These are phyloP conservation scores for Emmelina monodactyla DNA, from an alignment of 2,888 invertebrate species.

Conservation along the genomic window DNA sequence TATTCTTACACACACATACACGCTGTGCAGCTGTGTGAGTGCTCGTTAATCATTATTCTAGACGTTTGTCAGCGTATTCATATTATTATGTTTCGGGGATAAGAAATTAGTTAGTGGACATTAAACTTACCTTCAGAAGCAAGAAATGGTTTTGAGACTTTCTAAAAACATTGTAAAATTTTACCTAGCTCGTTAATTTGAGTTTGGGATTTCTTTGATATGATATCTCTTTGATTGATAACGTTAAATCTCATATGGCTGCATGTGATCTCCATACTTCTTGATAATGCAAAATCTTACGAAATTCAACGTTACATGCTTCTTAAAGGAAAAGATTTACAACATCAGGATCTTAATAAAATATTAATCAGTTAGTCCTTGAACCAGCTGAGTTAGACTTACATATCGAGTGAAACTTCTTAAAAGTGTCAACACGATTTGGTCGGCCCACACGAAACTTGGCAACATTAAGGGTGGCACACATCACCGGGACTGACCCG, in stretches of 20 bases:
- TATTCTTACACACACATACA: constrained; percentile 26
- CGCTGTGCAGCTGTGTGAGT: constrained; percentile 43
- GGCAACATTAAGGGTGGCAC: constrained; percentile 64
- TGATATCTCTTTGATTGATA: no score
- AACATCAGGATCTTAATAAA: background rate
- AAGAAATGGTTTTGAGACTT: no score
- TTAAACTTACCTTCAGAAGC: no score
- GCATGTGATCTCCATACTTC: no score
- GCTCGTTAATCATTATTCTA: constrained; percentile 68
- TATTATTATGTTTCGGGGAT: constrained; percentile 67
- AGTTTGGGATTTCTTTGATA: no score
- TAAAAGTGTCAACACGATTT: constrained; percentile 29
- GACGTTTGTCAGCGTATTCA: constrained; percentile 64
- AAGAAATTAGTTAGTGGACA: constrained; percentile 69
- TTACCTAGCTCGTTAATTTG: no score
- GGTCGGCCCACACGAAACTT: constrained; percentile 33
- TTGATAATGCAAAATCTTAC: no score
- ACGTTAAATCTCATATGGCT: no score
- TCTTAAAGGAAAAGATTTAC: background rate
- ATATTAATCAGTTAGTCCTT: background rate
- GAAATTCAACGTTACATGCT: no score
- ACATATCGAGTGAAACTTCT: constrained; percentile 16
- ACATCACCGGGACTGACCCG: constrained; percentile 64
- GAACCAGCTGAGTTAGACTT: no score
- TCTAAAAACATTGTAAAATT: no score